A percentile compares a stretch with the other conserved stretches of the same genome.
phyloP scores from a whole-genome alignment of 2,888 invertebrate species.

The Kuschelorhynchus macadamiae region DNA sequence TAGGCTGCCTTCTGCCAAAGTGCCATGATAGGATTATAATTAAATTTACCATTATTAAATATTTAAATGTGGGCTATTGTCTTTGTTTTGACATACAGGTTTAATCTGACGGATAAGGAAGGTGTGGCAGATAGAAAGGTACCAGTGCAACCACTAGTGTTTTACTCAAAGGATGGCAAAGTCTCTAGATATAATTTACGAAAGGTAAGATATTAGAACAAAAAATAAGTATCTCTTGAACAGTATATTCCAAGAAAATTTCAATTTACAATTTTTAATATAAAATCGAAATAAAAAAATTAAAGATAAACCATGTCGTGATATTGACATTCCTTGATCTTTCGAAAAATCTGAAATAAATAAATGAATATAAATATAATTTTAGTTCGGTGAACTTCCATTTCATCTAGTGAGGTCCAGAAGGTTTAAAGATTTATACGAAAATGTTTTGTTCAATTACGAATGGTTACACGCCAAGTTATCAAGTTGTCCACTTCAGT shows the following conservation, averaged over 20 bases:
- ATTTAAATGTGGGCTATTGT: too few relatives aligned
- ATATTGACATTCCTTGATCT: too few relatives aligned
- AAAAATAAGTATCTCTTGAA: background rate
- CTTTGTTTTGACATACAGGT: constrained; percentile 67
- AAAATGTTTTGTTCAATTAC: constrained; percentile 95
- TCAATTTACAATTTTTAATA: too few relatives aligned
- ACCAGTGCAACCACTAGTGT: constrained; percentile 93
- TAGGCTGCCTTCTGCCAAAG: too few relatives aligned
- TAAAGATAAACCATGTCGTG: too few relatives aligned
- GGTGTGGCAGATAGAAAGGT: constrained; percentile 95
- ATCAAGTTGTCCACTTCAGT: constrained; percentile 94
- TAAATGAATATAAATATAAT: too few relatives aligned
- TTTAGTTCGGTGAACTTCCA: constrained; percentile 93
- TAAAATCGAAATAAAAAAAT: too few relatives aligned
- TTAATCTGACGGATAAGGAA: constrained; percentile 89
- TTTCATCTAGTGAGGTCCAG: constrained; percentile 94
- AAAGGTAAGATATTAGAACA: constrained; percentile 72
- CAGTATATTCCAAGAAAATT: too few relatives aligned
- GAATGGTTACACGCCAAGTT: constrained; percentile 98
- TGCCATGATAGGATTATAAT: too few relatives aligned
- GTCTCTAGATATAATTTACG: constrained; percentile 92
- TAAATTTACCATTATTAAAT: too few relatives aligned
- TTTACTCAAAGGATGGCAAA: constrained; percentile 90
- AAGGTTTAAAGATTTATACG: constrained; percentile 90
- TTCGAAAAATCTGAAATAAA: too few relatives aligned